Evolutionary conservation across 2,113 vertebrate species (phyloP), one percentile per base, ranked within the genome.

Genomic region (Puffinus mauretanicus): DNA sequence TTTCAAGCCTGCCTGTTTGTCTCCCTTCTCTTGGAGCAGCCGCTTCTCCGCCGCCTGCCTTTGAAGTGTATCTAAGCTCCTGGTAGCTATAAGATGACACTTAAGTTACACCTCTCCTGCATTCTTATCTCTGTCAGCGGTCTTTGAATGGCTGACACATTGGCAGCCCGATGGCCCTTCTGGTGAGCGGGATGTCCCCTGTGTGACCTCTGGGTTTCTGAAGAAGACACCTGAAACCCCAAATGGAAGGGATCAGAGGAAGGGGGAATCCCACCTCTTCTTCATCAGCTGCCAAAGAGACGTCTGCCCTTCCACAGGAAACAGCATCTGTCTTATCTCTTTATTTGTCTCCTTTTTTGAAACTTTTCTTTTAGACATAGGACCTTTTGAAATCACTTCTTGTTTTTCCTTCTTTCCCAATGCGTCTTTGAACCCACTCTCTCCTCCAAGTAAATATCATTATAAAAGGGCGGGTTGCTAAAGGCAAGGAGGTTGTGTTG

Each of bases 201-300:
- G 86, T 2, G 22, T 98, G 98, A 98, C 98, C 98, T 96, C 44
- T 78, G 96, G 87, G 13, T 92, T 95, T 97, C 78, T 91, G 92
- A 91, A 97, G 95, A 87, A 86, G 91, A 97, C 96, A 98, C 96
- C 96, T 95, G 98, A 97, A 95, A 97, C 96, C 96, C 90, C 96
- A 96, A 95, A 95, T 86, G 94, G 95, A 95, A 65, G 80, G 92
- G 90, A 93, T 98, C 94, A 87, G 92, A 96, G 95, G 89, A 57
- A 42, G 66, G 52, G 92, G 89, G 91, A 94, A 92, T 88, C 91
- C 92, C 84, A 64, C 52, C 92, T 86, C 90, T 55, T 93, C 95
- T 96, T 54, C 92, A 88, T 96, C 95, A 94, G 90, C 96, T 96
- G 94, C 94, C 85, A 96, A 93, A 77, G 79, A 94, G 58, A 76